Conservation (phyloP, 2,113 vertebrate genomes). For the Ochotona curzoniae region DNA sequence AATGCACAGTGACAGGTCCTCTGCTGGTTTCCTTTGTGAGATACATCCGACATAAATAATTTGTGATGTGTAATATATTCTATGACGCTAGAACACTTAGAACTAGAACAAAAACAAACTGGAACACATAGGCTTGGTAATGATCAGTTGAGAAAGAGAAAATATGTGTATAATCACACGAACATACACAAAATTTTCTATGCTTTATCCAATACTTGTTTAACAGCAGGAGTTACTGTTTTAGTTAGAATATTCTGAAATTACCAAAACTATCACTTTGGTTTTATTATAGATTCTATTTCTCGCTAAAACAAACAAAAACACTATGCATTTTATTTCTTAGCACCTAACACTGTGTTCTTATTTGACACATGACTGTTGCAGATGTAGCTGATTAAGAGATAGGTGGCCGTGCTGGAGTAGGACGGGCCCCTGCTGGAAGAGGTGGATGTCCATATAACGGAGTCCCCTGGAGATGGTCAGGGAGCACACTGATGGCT, state of each 20-base stretch:
- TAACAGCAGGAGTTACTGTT: neutral
- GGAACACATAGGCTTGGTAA: no score
- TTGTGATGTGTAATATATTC: neutral
- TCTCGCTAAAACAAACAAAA: no score
- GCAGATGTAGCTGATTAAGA: neutral
- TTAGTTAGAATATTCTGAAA: neutral
- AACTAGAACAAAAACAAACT: no score
- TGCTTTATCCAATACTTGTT: neutral
- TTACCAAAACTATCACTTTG: neutral
- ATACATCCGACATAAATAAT: neutral
- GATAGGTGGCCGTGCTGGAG: neutral
- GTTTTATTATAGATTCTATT: neutral
- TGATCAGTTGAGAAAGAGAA: neutral
- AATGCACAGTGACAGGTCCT: neutral
- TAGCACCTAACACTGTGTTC: neutral
- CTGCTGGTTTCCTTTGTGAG: neutral
- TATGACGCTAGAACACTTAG: no score
- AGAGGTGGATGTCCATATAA: fast-evolving
- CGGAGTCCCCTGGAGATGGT: neutral
- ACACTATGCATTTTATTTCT: no score
- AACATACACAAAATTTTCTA: neutral
- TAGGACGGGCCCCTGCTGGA: neutral
- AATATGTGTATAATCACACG: neutral
- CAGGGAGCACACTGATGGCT: neutral
- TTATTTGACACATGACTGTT: neutral